phyloP scores from a whole-genome alignment of 2,888 invertebrate species.

The Tridacna crocea region DNA sequence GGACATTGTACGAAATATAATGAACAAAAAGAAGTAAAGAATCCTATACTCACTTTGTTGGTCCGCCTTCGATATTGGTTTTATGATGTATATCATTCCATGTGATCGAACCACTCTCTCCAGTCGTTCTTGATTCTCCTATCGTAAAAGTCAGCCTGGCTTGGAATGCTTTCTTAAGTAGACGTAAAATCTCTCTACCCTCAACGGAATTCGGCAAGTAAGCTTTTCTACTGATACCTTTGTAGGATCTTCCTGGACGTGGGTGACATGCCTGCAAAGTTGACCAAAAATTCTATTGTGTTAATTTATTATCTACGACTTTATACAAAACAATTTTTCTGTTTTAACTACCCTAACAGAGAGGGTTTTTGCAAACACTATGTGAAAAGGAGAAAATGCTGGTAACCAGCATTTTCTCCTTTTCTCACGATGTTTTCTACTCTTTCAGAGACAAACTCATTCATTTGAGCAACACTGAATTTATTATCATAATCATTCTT shows the following conservation, averaged over 20 bases:
- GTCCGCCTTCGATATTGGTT: conserved; percentile 73
- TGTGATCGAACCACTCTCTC: conserved; percentile 69
- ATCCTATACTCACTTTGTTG: conserved; percentile 60
- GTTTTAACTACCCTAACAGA: too few species aligned
- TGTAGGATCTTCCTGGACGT: conserved; percentile 71
- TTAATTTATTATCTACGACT: too few species aligned
- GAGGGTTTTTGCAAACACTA: too few species aligned
- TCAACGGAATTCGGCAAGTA: conserved; percentile 77
- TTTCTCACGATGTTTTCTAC: too few species aligned
- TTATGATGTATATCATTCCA: conserved; percentile 83
- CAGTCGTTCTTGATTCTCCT: conserved; percentile 76
- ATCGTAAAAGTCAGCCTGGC: conserved; percentile 77
- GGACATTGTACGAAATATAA: too few species aligned
- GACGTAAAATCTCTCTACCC: conserved; percentile 69
- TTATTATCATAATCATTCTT: too few species aligned
- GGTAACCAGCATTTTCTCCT: too few species aligned
- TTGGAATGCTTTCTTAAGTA: conserved; percentile 76
- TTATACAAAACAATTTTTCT: too few species aligned
- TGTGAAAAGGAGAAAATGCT: too few species aligned
- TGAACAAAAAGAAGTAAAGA: too few species aligned
- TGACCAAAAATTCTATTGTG: background rate
- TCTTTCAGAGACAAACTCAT: too few species aligned
- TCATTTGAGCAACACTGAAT: too few species aligned
- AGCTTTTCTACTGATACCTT: conserved; percentile 69
- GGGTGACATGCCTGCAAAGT: conserved; percentile 37